Conservation (phyloP, 2,797 vertebrate species). For the Danio albolineatus region DNA sequence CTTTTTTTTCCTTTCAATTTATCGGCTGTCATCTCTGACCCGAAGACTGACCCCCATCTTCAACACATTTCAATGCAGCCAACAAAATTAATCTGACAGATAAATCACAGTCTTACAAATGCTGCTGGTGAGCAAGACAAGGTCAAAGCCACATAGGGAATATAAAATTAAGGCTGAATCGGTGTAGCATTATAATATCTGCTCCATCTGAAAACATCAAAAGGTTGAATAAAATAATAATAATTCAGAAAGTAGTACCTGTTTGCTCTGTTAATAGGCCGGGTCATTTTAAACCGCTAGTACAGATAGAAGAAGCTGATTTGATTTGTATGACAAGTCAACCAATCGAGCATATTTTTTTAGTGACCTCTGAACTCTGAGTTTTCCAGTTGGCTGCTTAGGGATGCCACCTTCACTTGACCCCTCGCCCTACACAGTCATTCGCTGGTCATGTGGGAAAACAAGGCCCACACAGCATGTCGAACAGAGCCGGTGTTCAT, state of each 20-base stretch:
- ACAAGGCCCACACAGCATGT: conserved; percentile 49
- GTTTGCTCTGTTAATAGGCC: conserved; percentile 48
- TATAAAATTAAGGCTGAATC: conserved; percentile 72
- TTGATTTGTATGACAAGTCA: conserved; percentile 77
- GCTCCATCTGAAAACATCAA: conserved; percentile 2
- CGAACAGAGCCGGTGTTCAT: conserved; percentile 60
- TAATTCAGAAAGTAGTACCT: background rate
- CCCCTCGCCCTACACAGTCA: conserved; percentile 72
- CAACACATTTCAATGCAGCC: conserved; percentile 77
- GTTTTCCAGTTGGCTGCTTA: conserved; percentile 78
- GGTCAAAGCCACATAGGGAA: conserved; percentile 72
- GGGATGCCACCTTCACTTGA: conserved; percentile 78
- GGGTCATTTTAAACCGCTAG: conserved; percentile 55
- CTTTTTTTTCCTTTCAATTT: conserved; percentile 69
- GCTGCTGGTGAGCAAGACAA: conserved; percentile 67
- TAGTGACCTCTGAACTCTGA: conserved; percentile 75
- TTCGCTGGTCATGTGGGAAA: conserved; percentile 60
- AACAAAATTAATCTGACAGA: conserved; percentile 78
- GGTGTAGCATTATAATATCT: conserved; percentile 47
- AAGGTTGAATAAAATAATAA: background rate
- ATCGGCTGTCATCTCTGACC: conserved; percentile 78
- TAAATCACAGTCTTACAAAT: conserved; percentile 78
- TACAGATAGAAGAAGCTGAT: conserved; percentile 71
- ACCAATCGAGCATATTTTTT: conserved; percentile 71
- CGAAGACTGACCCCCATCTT: conserved; percentile 71